phyloP scores from a whole-genome alignment of 2,797 vertebrate genomes.

The Cirrhinus mrigala region DNA sequence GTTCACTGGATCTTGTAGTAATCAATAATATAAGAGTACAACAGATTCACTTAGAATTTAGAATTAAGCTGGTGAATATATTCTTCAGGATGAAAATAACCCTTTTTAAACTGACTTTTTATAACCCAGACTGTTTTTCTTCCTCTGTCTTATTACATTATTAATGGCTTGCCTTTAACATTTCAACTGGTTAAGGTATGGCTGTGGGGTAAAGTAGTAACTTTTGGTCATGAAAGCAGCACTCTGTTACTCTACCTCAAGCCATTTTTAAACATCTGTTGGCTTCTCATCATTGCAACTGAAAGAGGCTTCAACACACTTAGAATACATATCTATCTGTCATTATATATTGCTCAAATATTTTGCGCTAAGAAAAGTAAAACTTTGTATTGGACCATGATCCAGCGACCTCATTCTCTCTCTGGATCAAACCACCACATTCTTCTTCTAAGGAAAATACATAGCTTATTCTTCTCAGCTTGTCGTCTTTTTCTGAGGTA shows the following conservation, averaged over 20 bases:
- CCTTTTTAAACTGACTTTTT: conserved; percentile 49
- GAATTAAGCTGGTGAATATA: conserved; percentile 24
- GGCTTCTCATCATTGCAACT: not conserved
- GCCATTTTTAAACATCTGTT: conserved; percentile 31
- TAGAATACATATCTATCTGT: not conserved
- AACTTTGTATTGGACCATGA: not conserved
- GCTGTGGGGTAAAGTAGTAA: conserved; percentile 21
- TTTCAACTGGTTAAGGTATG: conserved; percentile 43
- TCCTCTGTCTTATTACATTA: conserved; percentile 50
- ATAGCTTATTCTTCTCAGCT: too few species aligned
- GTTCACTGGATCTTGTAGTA: conserved; percentile 27
- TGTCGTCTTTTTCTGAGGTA: too few species aligned
- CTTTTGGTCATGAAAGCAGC: conserved; percentile 43
- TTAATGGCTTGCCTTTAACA: conserved; percentile 53
- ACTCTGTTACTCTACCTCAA: conserved; percentile 24
- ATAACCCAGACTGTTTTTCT: conserved; percentile 40
- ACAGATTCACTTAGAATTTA: conserved; percentile 34
- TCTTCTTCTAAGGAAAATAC: too few species aligned
- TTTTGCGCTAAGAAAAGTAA: not conserved
- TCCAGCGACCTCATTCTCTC: too few species aligned
- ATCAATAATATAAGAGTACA: conserved; percentile 56
- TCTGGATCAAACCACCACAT: too few species aligned
- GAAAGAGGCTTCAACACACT: conserved; percentile 5
- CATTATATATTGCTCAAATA: not conserved
- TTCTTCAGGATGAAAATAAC: conserved; percentile 48